Percentiles rank a stretch among this genome's conserved stretches.
phyloP scores from a whole-genome alignment of 2,113 vertebrate genomes.

The Pygoscelis adeliae region DNA sequence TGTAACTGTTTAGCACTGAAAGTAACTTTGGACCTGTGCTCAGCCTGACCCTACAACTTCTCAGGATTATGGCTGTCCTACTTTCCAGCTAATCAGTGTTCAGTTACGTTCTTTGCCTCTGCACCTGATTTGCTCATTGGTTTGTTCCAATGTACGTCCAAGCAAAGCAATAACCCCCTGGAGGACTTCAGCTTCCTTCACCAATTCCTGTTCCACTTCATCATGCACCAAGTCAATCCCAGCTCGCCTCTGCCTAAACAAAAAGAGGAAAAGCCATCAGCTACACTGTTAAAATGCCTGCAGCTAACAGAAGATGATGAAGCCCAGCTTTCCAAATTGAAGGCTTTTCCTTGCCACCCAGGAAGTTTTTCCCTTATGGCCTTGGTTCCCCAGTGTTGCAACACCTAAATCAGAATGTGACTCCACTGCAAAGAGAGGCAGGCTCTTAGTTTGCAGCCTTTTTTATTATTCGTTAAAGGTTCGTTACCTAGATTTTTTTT shows the following conservation, averaged over 20 bases:
- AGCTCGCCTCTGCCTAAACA: slow-evolving; percentile 78
- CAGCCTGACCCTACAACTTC: not conserved
- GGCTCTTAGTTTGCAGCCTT: not conserved
- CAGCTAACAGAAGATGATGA: not conserved
- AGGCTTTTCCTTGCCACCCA: not conserved
- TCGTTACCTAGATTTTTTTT: not conserved
- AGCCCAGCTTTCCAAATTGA: not conserved
- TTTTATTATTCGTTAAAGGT: not conserved
- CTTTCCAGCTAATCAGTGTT: not conserved
- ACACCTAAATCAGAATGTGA: not conserved
- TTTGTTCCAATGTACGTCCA: slow-evolving; percentile 80
- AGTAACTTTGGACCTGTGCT: not conserved
- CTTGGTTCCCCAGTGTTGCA: not conserved
- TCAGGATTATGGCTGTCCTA: not conserved
- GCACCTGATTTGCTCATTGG: slow-evolving; percentile 89
- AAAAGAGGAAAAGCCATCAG: not conserved
- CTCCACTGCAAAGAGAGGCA: not conserved
- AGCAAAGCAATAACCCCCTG: slow-evolving; percentile 78
- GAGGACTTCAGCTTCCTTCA: slow-evolving; percentile 82
- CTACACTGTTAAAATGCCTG: not conserved
- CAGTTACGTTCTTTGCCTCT: not conserved
- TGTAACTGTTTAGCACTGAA: not conserved
- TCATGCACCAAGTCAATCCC: slow-evolving; percentile 83
- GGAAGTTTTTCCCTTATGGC: not conserved
- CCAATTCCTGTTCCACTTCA: slow-evolving; percentile 82